A percentile compares a stretch with the other conserved stretches of the same genome.
phyloP scores from a whole-genome alignment of 1,140 invertebrate genomes.

The Temnothorax longispinosus region DNA sequence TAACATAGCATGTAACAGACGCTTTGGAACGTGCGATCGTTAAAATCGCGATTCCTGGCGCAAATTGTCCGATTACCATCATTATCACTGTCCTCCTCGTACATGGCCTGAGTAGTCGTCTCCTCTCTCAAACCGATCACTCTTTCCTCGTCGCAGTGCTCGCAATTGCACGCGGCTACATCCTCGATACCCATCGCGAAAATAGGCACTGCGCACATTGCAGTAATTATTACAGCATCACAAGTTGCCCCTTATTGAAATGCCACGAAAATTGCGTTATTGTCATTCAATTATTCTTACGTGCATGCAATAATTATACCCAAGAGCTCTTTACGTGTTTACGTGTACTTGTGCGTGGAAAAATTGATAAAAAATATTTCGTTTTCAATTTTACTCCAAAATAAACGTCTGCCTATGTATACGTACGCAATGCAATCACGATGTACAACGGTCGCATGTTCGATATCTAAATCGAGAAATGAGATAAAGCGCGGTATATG shows the following conservation, averaged over 20 bases:
- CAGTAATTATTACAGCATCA: slow-evolving; percentile 4
- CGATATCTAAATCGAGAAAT: slow-evolving; percentile 22
- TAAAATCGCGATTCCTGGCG: slow-evolving; percentile 77
- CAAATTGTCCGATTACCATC: slow-evolving; percentile 80
- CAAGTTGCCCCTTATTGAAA: neutral
- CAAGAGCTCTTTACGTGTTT: neutral
- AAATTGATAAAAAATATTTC: neutral
- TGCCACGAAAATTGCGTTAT: neutral
- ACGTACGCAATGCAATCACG: slow-evolving; percentile 56
- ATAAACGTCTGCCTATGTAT: neutral
- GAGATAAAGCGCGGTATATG: slow-evolving; percentile 7
- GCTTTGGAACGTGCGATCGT: slow-evolving; percentile 80
- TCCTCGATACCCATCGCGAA: slow-evolving; percentile 8
- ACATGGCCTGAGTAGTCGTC: slow-evolving; percentile 53
- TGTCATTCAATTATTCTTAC: slow-evolving; percentile 8
- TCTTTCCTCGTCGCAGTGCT: slow-evolving; percentile 75
- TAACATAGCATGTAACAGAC: slow-evolving; percentile 83
- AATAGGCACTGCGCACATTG: slow-evolving; percentile 24
- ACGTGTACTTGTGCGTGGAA: neutral
- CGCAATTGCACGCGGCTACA: slow-evolving; percentile 75
- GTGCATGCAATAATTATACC: slow-evolving; percentile 9
- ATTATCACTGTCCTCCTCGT: slow-evolving; percentile 56
- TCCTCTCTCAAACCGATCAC: slow-evolving; percentile 72
- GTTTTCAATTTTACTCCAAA: neutral
- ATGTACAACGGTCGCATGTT: slow-evolving; percentile 42